phyloP scores from a whole-genome alignment of 2,797 vertebrate genomes.

The Myripristis jacobus region DNA sequence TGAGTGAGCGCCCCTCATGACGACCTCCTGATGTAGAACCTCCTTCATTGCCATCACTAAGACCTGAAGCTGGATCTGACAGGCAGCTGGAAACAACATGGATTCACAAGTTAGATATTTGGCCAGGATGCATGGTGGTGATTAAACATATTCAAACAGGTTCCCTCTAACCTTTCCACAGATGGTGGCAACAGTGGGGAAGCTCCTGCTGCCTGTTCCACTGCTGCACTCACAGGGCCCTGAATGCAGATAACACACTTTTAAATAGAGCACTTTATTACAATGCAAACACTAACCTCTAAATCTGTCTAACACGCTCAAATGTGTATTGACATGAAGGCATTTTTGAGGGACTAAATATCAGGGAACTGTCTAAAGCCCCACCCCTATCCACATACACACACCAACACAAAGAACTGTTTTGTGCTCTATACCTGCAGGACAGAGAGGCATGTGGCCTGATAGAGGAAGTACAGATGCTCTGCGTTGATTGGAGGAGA shows the following conservation, averaged over 20 bases:
- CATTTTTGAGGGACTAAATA: background rate
- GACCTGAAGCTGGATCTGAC: conserved; percentile 91
- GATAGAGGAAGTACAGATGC: conserved; percentile 87
- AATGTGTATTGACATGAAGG: background rate
- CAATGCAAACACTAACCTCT: background rate
- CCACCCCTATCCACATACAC: conserved; percentile 34
- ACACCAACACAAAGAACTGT: conserved; percentile 23
- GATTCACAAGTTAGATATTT: conserved; percentile 2
- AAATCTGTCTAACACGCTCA: no score
- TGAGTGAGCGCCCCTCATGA: conserved; percentile 90
- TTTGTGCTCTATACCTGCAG: conserved; percentile 78
- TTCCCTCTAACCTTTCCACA: conserved; percentile 77
- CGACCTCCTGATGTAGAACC: conserved; percentile 86
- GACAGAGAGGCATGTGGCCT: conserved; percentile 79
- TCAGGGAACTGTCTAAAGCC: conserved; percentile 24
- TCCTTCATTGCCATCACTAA: conserved; percentile 97
- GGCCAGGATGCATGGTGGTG: background rate
- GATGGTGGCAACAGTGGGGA: conserved; percentile 62
- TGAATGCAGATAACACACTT: conserved; percentile 45
- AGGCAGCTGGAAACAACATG: conserved; percentile 84
- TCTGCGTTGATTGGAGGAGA: conserved; percentile 86
- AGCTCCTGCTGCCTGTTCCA: conserved; percentile 69
- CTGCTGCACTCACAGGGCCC: conserved; percentile 63
- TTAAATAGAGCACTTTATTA: conserved; percentile 15
- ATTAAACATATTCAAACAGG: background rate